These are phyloP conservation scores for Avahi laniger DNA, from an alignment of 2,797 vertebrate genomes.

Conservation along the genomic window DNA sequence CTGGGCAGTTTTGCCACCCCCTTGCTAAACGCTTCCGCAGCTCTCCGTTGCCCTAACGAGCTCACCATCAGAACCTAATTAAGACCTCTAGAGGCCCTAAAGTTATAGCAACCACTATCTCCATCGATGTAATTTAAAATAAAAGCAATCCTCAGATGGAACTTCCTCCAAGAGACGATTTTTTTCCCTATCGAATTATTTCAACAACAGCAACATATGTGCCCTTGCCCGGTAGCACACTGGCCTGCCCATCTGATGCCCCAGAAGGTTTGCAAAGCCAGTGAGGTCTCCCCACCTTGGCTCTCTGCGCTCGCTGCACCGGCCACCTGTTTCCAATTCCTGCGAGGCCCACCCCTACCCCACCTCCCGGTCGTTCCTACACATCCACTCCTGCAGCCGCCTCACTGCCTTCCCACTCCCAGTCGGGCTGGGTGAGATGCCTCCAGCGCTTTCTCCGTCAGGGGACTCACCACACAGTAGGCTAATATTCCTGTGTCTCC, in stretches of 20 bases:
- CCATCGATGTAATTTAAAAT: neutral
- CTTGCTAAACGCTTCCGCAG: too few species aligned
- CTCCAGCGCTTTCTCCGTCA: neutral
- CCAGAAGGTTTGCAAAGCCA: neutral
- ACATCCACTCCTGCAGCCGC: neutral
- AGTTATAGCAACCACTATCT: neutral
- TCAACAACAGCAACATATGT: neutral
- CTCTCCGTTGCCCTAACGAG: neutral
- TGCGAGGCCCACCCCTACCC: neutral
- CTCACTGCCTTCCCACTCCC: neutral
- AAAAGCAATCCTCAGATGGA: neutral
- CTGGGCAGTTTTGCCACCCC: rapidly evolving
- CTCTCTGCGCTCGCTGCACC: neutral
- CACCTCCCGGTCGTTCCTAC: neutral
- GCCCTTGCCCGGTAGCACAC: neutral
- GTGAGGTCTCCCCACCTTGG: too few species aligned
- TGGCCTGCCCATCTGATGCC: neutral
- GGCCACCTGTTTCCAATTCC: neutral
- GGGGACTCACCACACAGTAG: too few species aligned
- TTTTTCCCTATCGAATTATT: neutral
- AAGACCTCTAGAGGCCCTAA: neutral
- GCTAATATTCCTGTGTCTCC: neutral
- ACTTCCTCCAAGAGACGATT: neutral
- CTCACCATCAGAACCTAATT: neutral
- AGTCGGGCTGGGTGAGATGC: neutral